Evolutionary conservation across 2,113 vertebrate genomes (phyloP).

Genomic region (Trematocara macrostoma): DNA sequence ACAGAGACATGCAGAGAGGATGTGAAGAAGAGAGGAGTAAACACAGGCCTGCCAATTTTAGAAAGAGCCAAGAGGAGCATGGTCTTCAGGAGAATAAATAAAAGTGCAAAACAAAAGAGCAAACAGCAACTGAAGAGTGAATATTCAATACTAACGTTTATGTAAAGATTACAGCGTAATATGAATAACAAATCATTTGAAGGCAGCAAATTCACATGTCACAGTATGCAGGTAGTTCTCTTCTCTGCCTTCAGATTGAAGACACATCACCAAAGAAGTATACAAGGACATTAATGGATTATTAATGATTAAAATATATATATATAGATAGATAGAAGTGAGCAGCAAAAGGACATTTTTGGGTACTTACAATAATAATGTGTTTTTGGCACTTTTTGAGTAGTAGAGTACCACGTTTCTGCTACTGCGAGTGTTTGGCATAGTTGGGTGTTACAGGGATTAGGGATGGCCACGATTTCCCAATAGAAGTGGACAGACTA

Average conservation of each 20-base stretch:
- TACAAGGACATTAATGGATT: neutral
- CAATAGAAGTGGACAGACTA: neutral
- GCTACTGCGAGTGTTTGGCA: neutral
- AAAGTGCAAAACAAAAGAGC: neutral
- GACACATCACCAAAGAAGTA: neutral
- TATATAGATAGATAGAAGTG: neutral
- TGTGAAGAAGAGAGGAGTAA: conserved; percentile 10
- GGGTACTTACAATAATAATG: neutral
- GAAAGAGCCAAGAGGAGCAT: neutral
- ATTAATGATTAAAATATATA: no score
- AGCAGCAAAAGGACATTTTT: neutral
- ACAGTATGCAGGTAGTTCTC: neutral
- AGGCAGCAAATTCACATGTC: neutral
- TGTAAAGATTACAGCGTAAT: neutral
- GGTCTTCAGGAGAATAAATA: neutral
- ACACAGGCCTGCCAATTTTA: conserved; percentile 22
- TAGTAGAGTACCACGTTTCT: neutral
- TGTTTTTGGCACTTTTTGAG: neutral
- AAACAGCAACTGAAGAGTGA: neutral
- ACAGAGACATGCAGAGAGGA: conserved; percentile 26
- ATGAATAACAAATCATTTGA: neutral
- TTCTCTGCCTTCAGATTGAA: neutral
- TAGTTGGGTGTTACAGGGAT: neutral
- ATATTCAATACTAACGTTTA: neutral
- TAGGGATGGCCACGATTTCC: neutral